phyloP scores from a whole-genome alignment of 2,113 vertebrate genomes.

The Ammodytes marinus region DNA sequence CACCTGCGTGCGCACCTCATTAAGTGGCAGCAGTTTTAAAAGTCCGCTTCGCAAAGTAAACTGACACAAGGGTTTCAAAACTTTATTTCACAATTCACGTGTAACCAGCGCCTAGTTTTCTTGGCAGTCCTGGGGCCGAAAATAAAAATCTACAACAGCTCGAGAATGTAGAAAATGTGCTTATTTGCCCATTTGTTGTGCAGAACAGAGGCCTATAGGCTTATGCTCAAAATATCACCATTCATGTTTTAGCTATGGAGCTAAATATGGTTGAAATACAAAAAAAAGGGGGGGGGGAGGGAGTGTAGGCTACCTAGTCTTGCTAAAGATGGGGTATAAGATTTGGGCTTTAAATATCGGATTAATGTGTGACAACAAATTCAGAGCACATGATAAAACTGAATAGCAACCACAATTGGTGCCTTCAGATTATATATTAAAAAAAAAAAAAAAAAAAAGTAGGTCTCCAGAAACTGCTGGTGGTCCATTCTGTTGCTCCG shows the following conservation, averaged over 20 bases:
- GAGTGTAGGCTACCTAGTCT: too few species aligned
- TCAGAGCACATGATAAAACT: not conserved
- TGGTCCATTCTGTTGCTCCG: too few species aligned
- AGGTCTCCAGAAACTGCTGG: not conserved
- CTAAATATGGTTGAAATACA: not conserved
- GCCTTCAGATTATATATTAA: not conserved
- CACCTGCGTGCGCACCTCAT: not conserved
- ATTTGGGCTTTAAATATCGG: too few species aligned
- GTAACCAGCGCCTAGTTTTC: too few species aligned
- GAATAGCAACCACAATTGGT: not conserved
- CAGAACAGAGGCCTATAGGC: not conserved
- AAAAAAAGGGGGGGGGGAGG: too few species aligned
- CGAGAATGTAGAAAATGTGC: not conserved
- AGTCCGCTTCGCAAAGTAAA: not conserved
- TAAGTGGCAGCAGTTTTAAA: rapidly evolving
- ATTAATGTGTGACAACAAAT: not conserved
- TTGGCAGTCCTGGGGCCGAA: not conserved
- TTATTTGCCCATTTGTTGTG: not conserved
- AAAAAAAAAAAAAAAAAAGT: not conserved
- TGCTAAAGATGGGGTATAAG: too few species aligned
- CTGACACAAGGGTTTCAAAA: not conserved
- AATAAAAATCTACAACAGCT: too few species aligned
- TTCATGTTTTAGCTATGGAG: not conserved
- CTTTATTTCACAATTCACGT: conserved; percentile 55
- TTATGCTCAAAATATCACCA: too few species aligned